Conservation (phyloP, 2,888 invertebrate species). For the Hemithea aestivaria region DNA sequence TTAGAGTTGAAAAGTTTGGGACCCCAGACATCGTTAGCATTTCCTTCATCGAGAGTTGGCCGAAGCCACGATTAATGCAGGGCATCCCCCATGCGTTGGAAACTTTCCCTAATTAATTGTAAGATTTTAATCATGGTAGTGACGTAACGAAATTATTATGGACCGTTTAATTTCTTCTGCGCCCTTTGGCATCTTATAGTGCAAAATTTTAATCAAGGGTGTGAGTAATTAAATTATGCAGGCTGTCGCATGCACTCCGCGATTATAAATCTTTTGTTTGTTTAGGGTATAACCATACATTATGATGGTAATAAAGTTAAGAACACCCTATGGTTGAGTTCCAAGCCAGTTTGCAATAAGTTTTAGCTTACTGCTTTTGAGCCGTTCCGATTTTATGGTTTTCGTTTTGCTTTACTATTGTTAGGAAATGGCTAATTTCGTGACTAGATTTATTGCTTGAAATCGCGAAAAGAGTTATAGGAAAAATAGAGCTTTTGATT, state of each 20-base stretch:
- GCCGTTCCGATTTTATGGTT: constrained; percentile 18
- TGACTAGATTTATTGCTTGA: background rate
- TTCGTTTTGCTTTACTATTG: constrained; percentile 10
- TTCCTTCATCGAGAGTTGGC: constrained; percentile 23
- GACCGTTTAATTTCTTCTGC: constrained; percentile 73
- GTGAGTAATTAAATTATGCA: constrained; percentile 77
- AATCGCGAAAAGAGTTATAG: too few species aligned
- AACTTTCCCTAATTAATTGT: constrained; percentile 75
- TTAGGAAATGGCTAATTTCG: background rate
- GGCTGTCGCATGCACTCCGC: constrained; percentile 73
- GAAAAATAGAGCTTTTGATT: too few species aligned
- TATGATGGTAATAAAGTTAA: constrained; percentile 18
- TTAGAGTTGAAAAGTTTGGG: too few species aligned
- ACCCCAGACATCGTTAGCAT: constrained; percentile 28
- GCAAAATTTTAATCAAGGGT: constrained; percentile 77
- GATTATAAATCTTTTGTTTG: constrained; percentile 68
- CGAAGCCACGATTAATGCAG: constrained; percentile 45
- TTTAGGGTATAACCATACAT: constrained; percentile 45
- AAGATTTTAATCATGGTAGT: constrained; percentile 74
- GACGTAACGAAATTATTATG: constrained; percentile 73
- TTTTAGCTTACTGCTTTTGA: constrained; percentile 17
- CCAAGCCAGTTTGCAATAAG: constrained; percentile 11
- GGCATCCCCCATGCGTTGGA: constrained; percentile 43
- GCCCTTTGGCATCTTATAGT: constrained; percentile 68
- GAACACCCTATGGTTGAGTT: constrained; percentile 6